Conservation (phyloP, 2,888 invertebrate species). For the Marasmarcha lunaedactyla region DNA sequence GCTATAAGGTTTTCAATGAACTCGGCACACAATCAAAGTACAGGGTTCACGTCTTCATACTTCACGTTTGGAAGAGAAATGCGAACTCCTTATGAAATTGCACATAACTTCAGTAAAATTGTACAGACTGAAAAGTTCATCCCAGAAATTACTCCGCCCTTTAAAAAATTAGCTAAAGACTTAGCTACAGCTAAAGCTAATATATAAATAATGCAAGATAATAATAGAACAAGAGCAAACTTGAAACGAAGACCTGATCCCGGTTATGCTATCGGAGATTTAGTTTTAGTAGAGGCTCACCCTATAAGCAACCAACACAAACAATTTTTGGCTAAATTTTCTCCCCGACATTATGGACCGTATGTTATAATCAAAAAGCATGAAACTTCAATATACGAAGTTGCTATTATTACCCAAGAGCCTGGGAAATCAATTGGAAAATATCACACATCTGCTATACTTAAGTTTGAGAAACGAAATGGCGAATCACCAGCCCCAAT, state of each 20-base stretch:
- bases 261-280: slow-evolving; percentile 1
- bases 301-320: slow-evolving; percentile 1
- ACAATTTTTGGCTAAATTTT: slow-evolving; percentile 3
- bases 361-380: slow-evolving; percentile 1
- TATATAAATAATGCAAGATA: slow-evolving; percentile 3
- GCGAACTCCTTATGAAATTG: slow-evolving; percentile 1
- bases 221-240: slow-evolving; percentile 2
- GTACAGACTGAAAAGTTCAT: slow-evolving; percentile 2
- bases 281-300: slow-evolving; percentile 1
- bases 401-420: slow-evolving; percentile 1
- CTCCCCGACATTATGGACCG: slow-evolving; percentile 3
- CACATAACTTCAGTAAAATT: slow-evolving; percentile 1
- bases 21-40: not conserved
- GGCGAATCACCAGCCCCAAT: not conserved
- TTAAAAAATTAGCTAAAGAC: slow-evolving; percentile 1
- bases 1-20: slow-evolving; percentile 9
- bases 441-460: not conserved
- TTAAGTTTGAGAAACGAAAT: not conserved
- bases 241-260: slow-evolving; percentile 3
- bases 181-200: slow-evolving; percentile 2
- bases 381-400: slow-evolving; percentile 1
- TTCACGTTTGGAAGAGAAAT: not conserved
- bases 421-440: slow-evolving; percentile 2
- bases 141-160: slow-evolving; percentile 2
- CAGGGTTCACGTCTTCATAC: not conserved